phyloP scores from a whole-genome alignment of 2,113 vertebrate species.

The Platichthys stellatus region DNA sequence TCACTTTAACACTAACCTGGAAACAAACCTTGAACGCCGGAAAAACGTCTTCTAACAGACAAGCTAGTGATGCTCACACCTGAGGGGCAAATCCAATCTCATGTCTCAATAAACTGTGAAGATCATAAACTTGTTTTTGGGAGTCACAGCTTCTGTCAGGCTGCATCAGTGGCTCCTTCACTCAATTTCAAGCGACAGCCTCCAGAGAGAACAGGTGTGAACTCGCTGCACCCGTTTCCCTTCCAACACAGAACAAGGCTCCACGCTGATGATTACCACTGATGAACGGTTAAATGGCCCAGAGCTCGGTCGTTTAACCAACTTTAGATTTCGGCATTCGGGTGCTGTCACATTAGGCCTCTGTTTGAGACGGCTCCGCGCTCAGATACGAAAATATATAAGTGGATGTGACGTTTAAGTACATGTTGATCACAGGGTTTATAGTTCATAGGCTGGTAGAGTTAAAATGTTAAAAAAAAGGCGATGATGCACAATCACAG shows the following conservation, averaged over 20 bases:
- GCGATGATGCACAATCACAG: no score
- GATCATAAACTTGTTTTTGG: slow-evolving; percentile 7
- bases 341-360: neutral
- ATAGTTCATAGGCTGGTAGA: no score
- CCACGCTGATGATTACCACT: neutral
- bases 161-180: slow-evolving; percentile 11
- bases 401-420: neutral
- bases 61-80: neutral
- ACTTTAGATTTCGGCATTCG: neutral
- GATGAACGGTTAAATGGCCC: neutral
- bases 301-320: neutral
- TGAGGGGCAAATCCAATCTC: slow-evolving; percentile 1
- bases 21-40: neutral
- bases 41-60: neutral
- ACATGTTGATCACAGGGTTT: no score
- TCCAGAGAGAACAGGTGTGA: slow-evolving; percentile 40
- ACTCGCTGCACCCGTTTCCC: slow-evolving; percentile 9
- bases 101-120: slow-evolving; percentile 14
- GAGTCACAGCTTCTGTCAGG: neutral
- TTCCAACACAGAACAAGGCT: neutral
- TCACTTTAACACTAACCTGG: neutral
- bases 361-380: neutral
- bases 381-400: no score
- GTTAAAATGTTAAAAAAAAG: no score
- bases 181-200: neutral